Percentiles rank a stretch among this genome's conserved stretches.
phyloP scores from a whole-genome alignment of 2,888 invertebrate species.

The Thalpophila matura region DNA sequence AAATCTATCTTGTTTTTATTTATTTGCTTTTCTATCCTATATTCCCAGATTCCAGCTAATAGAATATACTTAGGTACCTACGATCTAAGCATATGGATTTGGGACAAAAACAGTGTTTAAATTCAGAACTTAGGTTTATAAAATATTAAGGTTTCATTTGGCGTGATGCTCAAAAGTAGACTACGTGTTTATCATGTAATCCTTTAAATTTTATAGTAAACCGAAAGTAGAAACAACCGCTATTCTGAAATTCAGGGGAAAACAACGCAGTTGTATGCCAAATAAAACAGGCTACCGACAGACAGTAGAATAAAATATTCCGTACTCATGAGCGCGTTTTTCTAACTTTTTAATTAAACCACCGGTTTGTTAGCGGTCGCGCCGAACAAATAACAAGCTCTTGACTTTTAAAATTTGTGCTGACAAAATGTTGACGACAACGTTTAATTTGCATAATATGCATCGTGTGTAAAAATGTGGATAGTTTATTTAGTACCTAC shows the following conservation, averaged over 20 bases:
- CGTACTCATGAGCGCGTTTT: conserved; percentile 35
- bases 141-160: conserved; percentile 29
- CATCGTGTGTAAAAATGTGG: neutral
- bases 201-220: conserved; percentile 20
- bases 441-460: conserved; percentile 11
- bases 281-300: conserved; percentile 25
- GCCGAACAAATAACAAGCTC: conserved; percentile 54
- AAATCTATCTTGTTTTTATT: no score
- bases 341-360: conserved; percentile 61
- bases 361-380: conserved; percentile 38
- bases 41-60: no score
- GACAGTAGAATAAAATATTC: conserved; percentile 49
- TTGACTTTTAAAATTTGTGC: conserved; percentile 39
- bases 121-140: neutral
- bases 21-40: no score
- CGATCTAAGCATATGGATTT: no score
- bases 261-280: conserved; percentile 32
- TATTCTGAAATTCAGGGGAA: conserved; percentile 38
- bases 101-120: neutral
- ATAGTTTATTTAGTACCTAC: conserved; percentile 5
- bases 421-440: neutral
- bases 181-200: conserved; percentile 10
- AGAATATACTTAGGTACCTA: no score
- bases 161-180: neutral
- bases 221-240: conserved; percentile 33